Evolutionary conservation across 92 coral and sea anemone genomes (phyloP).

Genomic region (Isaurus tuberculatus): DNA sequence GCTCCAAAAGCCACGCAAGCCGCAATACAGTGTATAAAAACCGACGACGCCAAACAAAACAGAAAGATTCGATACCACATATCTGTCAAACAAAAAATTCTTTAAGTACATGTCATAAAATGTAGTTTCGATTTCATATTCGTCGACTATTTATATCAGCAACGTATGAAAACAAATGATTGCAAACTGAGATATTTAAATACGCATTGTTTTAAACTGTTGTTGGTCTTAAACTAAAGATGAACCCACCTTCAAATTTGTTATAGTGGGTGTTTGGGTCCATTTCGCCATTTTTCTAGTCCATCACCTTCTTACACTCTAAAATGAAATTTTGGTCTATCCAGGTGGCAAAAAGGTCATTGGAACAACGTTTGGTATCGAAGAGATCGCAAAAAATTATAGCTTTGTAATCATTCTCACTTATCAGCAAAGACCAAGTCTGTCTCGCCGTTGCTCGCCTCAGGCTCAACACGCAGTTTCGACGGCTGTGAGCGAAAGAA

Average conservation of each 20-base stretch:
- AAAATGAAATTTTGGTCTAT: not conserved
- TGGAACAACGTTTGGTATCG: not conserved
- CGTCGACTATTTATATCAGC: not conserved
- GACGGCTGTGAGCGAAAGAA: not conserved
- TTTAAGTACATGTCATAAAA: not conserved
- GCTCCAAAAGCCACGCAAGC: conserved; percentile 88
- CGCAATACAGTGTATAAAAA: conserved; percentile 94
- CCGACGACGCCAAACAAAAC: conserved; percentile 93
- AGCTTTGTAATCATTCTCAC: not conserved
- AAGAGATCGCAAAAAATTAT: conserved; percentile 21
- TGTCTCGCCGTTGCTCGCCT: conserved; percentile 4
- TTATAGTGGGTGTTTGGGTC: conserved; percentile 31
- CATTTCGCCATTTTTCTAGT: conserved; percentile 48
- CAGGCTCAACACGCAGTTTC: not conserved
- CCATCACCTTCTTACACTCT: conserved; percentile 33
- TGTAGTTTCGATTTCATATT: not conserved
- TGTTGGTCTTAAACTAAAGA: not conserved
- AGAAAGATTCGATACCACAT: conserved; percentile 98
- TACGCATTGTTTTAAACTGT: not conserved
- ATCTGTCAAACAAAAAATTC: conserved; percentile 53
- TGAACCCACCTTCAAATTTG: conserved; percentile 42
- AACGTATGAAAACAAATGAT: not conserved
- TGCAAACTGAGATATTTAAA: not conserved
- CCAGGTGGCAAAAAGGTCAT: not conserved
- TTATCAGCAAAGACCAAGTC: not conserved